These are phyloP conservation scores for Hemaris fuciformis DNA, from an alignment of 2,888 invertebrate genomes.

Conservation along the genomic window DNA sequence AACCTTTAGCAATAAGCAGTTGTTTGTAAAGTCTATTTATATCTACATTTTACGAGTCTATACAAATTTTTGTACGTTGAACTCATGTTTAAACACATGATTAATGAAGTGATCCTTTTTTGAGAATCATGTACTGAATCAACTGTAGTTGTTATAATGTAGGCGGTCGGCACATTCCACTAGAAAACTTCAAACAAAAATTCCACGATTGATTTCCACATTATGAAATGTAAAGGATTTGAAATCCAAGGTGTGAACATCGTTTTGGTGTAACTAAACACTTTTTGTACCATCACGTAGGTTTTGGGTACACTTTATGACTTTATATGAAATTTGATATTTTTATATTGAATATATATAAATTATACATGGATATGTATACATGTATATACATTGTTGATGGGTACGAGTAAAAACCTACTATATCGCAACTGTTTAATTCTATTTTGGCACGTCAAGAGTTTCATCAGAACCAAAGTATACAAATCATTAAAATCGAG, in stretches of 20 bases:
- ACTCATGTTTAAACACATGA: constrained; percentile 74
- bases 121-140: constrained; percentile 79
- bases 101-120: constrained; percentile 77
- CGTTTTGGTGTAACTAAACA: constrained; percentile 72
- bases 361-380: constrained; percentile 81
- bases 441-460: constrained; percentile 81
- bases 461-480: constrained; percentile 81
- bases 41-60: constrained; percentile 77
- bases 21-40: constrained; percentile 80
- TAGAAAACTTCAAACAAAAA: constrained; percentile 72
- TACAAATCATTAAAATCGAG: constrained; percentile 80
- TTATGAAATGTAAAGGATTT: constrained; percentile 74
- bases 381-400: constrained; percentile 82
- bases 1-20: constrained; percentile 80
- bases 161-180: constrained; percentile 81
- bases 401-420: constrained; percentile 78
- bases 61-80: constrained; percentile 79
- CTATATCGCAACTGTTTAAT: constrained; percentile 81
- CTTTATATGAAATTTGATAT: constrained; percentile 82
- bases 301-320: constrained; percentile 82
- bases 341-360: constrained; percentile 82
- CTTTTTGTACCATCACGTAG: constrained; percentile 81
- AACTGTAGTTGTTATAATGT: constrained; percentile 76
- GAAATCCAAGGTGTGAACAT: constrained; percentile 71
- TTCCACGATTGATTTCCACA: constrained; percentile 79